Conservation (phyloP, 1,140 invertebrate species). For the Pseudachorutes palmiensis region DNA sequence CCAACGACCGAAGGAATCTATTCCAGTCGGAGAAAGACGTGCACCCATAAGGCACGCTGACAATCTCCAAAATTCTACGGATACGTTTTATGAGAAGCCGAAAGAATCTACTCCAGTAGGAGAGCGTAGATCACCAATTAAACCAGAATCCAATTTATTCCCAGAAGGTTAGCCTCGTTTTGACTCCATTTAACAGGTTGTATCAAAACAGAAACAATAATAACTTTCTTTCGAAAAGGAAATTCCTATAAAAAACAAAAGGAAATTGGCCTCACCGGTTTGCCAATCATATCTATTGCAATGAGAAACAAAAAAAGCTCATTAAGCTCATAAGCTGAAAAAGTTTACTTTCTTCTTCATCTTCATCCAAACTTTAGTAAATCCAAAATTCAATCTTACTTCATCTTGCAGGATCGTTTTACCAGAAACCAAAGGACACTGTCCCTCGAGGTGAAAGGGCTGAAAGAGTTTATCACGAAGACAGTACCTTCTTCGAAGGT, state of each 20-base stretch:
- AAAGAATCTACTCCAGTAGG: neutral
- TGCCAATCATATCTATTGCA: too few species aligned
- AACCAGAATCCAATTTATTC: neutral
- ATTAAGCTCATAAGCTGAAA: slow-evolving; percentile 40
- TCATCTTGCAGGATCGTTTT: slow-evolving; percentile 16
- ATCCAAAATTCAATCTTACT: neutral
- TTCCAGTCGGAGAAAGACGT: neutral
- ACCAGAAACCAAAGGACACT: slow-evolving; percentile 15
- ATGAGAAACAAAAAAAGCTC: neutral
- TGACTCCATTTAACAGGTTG: too few species aligned
- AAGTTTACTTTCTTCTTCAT: neutral
- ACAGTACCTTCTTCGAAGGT: slow-evolving; percentile 53
- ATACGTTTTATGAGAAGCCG: neutral
- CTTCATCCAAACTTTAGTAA: neutral
- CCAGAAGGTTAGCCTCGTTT: too few species aligned
- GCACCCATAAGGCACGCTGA: slow-evolving; percentile 1
- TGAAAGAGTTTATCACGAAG: slow-evolving; percentile 44
- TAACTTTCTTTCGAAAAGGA: neutral
- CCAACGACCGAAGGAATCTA: neutral
- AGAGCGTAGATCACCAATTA: neutral
- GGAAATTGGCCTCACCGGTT: too few species aligned
- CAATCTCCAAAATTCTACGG: neutral
- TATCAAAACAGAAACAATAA: neutral
- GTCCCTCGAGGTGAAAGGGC: slow-evolving; percentile 46
- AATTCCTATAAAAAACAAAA: too few species aligned